phyloP scores from a whole-genome alignment of 2,113 vertebrate genomes.

The Seriola aureovittata region DNA sequence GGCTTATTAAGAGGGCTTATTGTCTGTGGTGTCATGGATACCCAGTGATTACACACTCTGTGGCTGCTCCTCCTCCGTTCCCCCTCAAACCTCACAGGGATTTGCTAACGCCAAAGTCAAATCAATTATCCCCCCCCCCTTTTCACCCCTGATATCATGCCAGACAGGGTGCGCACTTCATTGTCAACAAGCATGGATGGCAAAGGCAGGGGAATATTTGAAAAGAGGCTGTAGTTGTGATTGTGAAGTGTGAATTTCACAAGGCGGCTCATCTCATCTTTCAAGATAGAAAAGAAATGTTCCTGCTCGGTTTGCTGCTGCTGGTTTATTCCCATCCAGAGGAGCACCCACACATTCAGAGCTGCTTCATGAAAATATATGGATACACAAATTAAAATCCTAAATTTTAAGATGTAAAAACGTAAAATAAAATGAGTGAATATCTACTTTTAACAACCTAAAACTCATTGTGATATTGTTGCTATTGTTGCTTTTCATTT shows the following conservation, averaged over 20 bases:
- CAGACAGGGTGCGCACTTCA: slow-evolving; percentile 56
- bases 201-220: slow-evolving; percentile 29
- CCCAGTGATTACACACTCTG: slow-evolving; percentile 78
- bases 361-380: not conserved
- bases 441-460: not conserved
- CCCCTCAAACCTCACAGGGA: slow-evolving; percentile 72
- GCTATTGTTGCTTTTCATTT: not conserved
- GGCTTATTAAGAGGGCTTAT: slow-evolving; percentile 80
- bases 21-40: slow-evolving; percentile 82
- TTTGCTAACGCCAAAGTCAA: slow-evolving; percentile 71
- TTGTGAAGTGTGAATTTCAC: slow-evolving; percentile 14
- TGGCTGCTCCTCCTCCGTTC: slow-evolving; percentile 68
- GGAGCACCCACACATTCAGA: not conserved
- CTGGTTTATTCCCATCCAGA: not conserved
- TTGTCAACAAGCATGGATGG: slow-evolving; percentile 55
- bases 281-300: not conserved
- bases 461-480: not conserved
- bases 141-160: slow-evolving; percentile 61
- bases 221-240: slow-evolving; percentile 29
- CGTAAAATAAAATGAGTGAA: not conserved
- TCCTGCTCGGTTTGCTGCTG: not conserved
- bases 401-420: not conserved
- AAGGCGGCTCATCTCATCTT: slow-evolving; percentile 11
- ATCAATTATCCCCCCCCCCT: slow-evolving; percentile 69
- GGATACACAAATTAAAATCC: not conserved